Conservation (phyloP, 2,888 invertebrate genomes). For the Phyto melanocephala region DNA sequence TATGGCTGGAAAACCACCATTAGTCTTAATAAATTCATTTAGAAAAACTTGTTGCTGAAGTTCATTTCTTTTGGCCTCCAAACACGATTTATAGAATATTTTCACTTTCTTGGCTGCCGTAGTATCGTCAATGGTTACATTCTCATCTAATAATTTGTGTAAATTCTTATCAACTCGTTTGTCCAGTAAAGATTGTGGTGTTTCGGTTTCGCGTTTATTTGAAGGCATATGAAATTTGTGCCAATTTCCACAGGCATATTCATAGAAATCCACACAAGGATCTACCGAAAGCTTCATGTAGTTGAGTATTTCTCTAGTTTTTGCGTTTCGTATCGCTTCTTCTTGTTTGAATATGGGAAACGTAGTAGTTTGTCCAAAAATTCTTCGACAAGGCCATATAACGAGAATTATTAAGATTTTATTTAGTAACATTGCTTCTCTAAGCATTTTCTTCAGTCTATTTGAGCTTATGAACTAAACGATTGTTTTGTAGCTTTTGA, state of each 20-base stretch:
- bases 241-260: constrained; percentile 76
- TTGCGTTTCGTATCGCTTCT: constrained; percentile 68
- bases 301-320: constrained; percentile 68
- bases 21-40: constrained; percentile 70
- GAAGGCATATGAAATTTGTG: constrained; percentile 45
- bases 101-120: constrained; percentile 71
- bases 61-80: constrained; percentile 67
- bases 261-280: constrained; percentile 76
- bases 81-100: constrained; percentile 75
- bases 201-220: constrained; percentile 46
- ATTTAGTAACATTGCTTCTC: neutral
- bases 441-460: constrained; percentile 33
- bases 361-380: constrained; percentile 18
- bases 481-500: constrained; percentile 29
- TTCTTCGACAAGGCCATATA: neutral
- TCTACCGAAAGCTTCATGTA: constrained; percentile 71
- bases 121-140: constrained; percentile 69
- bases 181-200: constrained; percentile 60
- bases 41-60: constrained; percentile 70
- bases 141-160: constrained; percentile 69
- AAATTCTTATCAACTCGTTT: constrained; percentile 69
- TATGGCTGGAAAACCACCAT: constrained; percentile 75
- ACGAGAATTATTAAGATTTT: constrained; percentile 2
- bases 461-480: constrained; percentile 45
- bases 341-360: constrained; percentile 69